A percentile compares a stretch with the other conserved stretches of the same genome.
These are phyloP conservation scores for Gavialis gangeticus DNA, from an alignment of 2,113 vertebrate species.

Conservation along the genomic window DNA sequence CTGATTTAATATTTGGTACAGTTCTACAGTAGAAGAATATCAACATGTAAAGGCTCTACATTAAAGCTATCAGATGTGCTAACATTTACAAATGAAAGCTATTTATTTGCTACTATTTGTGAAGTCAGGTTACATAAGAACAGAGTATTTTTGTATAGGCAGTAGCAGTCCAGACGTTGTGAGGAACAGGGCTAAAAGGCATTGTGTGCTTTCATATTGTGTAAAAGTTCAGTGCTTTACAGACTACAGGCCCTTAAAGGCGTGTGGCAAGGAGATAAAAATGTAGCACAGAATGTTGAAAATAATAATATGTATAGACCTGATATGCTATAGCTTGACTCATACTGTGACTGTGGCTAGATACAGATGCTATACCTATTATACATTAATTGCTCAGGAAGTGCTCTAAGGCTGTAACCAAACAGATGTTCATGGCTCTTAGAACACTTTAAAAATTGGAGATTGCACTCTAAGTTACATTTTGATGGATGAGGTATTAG, in stretches of 20 bases:
- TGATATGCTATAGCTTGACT: no score
- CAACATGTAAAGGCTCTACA: not conserved
- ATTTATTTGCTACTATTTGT: not conserved
- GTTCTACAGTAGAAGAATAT: conserved; percentile 14
- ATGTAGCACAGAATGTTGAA: not conserved
- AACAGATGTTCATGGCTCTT: no score
- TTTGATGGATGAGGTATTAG: no score
- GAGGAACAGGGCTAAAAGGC: not conserved
- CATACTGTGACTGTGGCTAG: no score
- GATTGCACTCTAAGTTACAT: no score
- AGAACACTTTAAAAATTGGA: no score
- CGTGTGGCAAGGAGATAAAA: not conserved
- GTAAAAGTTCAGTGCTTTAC: not conserved
- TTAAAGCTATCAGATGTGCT: not conserved
- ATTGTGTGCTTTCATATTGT: not conserved
- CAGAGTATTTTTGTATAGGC: rapidly evolving
- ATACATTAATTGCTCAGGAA: no score
- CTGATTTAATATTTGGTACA: not conserved
- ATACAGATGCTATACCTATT: no score
- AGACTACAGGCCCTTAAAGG: not conserved
- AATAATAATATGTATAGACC: no score
- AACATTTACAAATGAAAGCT: not conserved
- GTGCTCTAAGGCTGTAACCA: no score
- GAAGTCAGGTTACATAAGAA: not conserved
- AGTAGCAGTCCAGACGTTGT: not conserved